Percentiles rank a stretch among this genome's conserved stretches.
Conservation (phyloP, 2,888 invertebrate genomes). For the Coleophora flavipennella region DNA sequence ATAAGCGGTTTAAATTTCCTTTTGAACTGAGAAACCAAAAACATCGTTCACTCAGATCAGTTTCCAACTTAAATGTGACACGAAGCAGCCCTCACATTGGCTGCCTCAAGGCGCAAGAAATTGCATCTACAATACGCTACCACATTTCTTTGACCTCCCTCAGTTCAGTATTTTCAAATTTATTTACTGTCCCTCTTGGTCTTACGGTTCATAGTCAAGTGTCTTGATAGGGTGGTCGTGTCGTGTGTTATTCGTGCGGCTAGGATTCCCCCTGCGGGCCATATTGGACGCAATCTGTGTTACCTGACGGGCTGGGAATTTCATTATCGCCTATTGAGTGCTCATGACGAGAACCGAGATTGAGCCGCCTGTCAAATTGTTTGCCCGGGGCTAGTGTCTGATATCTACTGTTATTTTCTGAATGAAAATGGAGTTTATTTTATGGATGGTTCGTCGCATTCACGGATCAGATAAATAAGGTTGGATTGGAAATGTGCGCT, state of each 20-base stretch:
- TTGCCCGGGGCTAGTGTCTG: conserved; percentile 2
- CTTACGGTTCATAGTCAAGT: conserved; percentile 11
- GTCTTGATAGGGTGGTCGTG: conserved; percentile 34
- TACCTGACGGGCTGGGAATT: conserved; percentile 61
- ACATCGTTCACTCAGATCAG: too few species aligned
- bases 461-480: too few species aligned
- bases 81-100: conserved; percentile 56
- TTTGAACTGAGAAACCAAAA: too few species aligned
- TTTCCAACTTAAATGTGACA: conserved; percentile 16
- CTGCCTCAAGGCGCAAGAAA: conserved; percentile 60
- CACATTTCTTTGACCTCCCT: conserved; percentile 25
- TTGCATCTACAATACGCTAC: conserved; percentile 41
- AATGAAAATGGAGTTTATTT: too few species aligned
- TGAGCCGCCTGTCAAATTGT: conserved; percentile 25
- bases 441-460: too few species aligned
- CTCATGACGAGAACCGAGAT: conserved; percentile 41
- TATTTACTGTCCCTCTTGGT: conserved; percentile 11
- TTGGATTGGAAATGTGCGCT: too few species aligned
- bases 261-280: conserved; percentile 42
- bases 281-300: conserved; percentile 63
- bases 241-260: conserved; percentile 29
- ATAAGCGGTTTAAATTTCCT: too few species aligned
- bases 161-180: conserved; percentile 11
- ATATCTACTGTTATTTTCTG: too few species aligned
- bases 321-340: conserved; percentile 58